Conservation (phyloP, 1,140 invertebrate species). For the Odontomachus brunneus region DNA sequence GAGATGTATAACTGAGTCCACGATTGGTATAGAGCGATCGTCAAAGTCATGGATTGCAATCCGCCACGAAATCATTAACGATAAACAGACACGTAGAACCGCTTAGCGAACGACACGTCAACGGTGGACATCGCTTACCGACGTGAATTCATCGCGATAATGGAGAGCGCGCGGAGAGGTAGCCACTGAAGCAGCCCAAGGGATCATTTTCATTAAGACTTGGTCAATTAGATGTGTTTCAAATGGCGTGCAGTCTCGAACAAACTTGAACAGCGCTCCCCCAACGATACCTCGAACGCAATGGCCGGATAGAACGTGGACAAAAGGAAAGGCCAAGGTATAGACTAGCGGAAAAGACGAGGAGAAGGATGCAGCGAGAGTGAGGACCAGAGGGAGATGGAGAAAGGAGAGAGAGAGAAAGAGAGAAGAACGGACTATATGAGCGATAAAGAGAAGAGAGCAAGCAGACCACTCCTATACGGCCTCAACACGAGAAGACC, state of each 20-base stretch:
- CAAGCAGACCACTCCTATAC: constrained; percentile 72
- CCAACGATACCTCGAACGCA: constrained; percentile 46
- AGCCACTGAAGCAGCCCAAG: constrained; percentile 18
- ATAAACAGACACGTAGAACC: constrained; percentile 10
- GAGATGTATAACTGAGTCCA: not conserved
- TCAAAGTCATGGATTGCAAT: too few relatives aligned
- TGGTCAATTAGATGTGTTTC: constrained; percentile 75
- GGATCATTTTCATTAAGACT: constrained; percentile 77
- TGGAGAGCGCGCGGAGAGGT: constrained; percentile 25
- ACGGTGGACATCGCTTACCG: constrained; percentile 15
- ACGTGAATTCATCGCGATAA: constrained; percentile 30
- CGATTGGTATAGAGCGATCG: not conserved
- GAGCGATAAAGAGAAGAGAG: constrained; percentile 34
- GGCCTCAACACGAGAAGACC: constrained; percentile 76
- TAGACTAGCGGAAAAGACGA: constrained; percentile 28
- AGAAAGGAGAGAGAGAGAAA: constrained; percentile 3
- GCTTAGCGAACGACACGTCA: constrained; percentile 37
- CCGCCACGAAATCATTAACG: not conserved
- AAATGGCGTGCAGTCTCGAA: constrained; percentile 68
- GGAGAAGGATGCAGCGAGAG: constrained; percentile 9
- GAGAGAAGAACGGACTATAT: constrained; percentile 10
- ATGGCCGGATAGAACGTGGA: constrained; percentile 52
- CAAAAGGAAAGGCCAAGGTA: constrained; percentile 49
- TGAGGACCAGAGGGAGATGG: constrained; percentile 31
- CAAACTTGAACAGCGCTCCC: constrained; percentile 70